These are phyloP conservation scores for Cyclura pinguis DNA, from an alignment of 2,797 vertebrate genomes.

Conservation along the genomic window DNA sequence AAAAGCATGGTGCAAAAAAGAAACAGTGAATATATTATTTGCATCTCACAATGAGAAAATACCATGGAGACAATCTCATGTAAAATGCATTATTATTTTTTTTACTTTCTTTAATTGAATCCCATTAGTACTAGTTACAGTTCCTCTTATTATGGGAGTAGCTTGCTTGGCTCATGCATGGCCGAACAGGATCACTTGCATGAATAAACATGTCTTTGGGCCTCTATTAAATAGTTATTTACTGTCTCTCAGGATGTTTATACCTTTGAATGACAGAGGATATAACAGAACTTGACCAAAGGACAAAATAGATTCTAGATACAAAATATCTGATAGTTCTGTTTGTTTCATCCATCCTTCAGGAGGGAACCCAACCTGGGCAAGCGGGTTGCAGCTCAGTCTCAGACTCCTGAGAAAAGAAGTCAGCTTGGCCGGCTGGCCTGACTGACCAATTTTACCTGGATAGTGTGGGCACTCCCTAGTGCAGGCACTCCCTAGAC, in stretches of 20 bases:
- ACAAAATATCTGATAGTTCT: not conserved
- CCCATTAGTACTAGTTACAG: slow-evolving; percentile 8
- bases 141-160: not conserved
- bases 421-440: not conserved
- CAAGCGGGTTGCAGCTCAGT: not conserved
- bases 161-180: slow-evolving; percentile 17
- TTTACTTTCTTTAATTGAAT: slow-evolving; percentile 13
- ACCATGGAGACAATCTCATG: slow-evolving; percentile 25
- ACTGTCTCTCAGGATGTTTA: not conserved
- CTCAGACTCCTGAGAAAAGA: not conserved
- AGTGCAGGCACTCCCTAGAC: not conserved
- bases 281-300: not conserved
- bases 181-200: not conserved
- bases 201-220: slow-evolving; percentile 9
- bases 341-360: not conserved
- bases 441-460: not conserved
- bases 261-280: not conserved
- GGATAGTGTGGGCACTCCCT: not conserved
- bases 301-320: not conserved
- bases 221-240: slow-evolving; percentile 10
- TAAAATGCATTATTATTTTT: slow-evolving; percentile 1
- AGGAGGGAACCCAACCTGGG: not conserved
- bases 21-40: slow-evolving; percentile 35
- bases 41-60: slow-evolving; percentile 7
- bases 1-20: not conserved